phyloP scores from a whole-genome alignment of 1,140 invertebrate species.

The Cydia splendana region DNA sequence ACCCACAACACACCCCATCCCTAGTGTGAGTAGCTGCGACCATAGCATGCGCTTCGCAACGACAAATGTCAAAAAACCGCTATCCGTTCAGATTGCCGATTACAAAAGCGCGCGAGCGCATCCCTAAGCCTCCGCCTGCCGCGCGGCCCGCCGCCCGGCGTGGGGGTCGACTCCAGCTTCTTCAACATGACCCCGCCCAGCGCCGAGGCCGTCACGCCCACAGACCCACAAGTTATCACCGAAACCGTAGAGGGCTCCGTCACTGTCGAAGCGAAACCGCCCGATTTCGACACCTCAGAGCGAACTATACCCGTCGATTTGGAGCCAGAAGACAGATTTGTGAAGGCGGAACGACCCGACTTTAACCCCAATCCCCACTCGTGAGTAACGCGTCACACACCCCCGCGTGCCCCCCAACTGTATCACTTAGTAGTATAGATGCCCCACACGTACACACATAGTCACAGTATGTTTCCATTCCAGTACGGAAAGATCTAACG shows the following conservation, averaged over 20 bases:
- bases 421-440: not conserved
- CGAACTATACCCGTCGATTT: constrained; percentile 36
- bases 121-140: constrained; percentile 73
- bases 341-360: constrained; percentile 62
- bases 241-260: constrained; percentile 46
- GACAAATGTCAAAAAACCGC: constrained; percentile 30
- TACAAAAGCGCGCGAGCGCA: constrained; percentile 73
- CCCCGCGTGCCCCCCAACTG: constrained; percentile 51
- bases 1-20: constrained; percentile 11
- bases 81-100: constrained; percentile 67
- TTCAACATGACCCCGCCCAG: constrained; percentile 74
- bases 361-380: constrained; percentile 75
- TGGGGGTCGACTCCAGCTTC: constrained; percentile 60
- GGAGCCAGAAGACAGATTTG: constrained; percentile 49
- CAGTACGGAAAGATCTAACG: constrained; percentile 96
- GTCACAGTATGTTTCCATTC: constrained; percentile 78
- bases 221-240: constrained; percentile 44
- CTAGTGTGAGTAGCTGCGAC: constrained; percentile 27
- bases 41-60: constrained; percentile 31
- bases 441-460: constrained; percentile 35
- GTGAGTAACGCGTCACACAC: constrained; percentile 72
- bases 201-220: constrained; percentile 66
- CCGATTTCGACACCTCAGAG: constrained; percentile 32
- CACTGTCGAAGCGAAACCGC: constrained; percentile 40
- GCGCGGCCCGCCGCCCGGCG: constrained; percentile 65